Base-by-base conservation (phyloP, 2,113 vertebrate species). In the Limnothrissa miodon region DNA sequence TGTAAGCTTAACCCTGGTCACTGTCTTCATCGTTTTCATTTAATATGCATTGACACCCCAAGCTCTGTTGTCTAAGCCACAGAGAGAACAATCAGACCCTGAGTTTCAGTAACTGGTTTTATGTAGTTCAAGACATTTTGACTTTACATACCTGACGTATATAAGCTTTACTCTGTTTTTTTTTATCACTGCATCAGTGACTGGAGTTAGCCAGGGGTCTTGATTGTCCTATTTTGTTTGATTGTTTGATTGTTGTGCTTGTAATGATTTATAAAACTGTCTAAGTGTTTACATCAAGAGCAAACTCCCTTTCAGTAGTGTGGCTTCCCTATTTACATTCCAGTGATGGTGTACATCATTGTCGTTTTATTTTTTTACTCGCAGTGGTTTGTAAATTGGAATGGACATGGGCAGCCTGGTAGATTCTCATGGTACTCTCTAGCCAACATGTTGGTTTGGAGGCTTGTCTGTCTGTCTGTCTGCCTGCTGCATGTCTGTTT, bases 381-480 rank as follows among this genome's bases (percentile, higher is more conserved):
- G 59, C 25, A 15, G n/a, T n/a, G 9, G 59, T 66, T 66, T 66
- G 59, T 66, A 66, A 66, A 66, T 33, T 66, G 59, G 33, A 25
- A 25, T 33, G 59, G 59, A 33, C 59, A 66, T 66, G 59, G 8
- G 59, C 29, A 66, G n/a, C 10, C 59, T 66, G 59, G 59, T 33
- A 66, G 59, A 66, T 66, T 66, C 29, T n/a, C 59, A 66, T 66
- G 59, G 59, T 33, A 25, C 8, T 1, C 59, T 66, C 7, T 25
- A 4, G 59, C 59, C 59, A 66, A 66, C 11, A 7, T 15, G 7
- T 66, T 8, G 59, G 59, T 66, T 66, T 33, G n/a, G 59, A 33
- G 59, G 25, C 59, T 25, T 66, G 59, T 66, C 59, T 83, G 84
- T 80, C 81, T 80, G 85, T 81, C 56, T 66, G 59, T 66, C n/a